These are phyloP conservation scores for Dilophus febrilis DNA, from an alignment of 2,888 invertebrate species.

Conservation along the genomic window DNA sequence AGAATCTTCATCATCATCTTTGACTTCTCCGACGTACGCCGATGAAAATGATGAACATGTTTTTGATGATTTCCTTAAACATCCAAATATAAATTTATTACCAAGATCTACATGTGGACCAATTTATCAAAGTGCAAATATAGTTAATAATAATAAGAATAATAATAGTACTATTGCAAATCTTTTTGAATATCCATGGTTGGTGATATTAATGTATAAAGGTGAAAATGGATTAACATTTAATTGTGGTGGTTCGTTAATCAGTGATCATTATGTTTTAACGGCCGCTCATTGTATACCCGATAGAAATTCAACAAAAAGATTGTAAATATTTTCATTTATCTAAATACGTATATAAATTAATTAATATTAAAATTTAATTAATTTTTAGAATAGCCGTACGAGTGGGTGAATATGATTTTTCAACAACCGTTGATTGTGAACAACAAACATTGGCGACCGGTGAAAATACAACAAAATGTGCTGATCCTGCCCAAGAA, in stretches of 20 bases:
- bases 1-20: too few species aligned
- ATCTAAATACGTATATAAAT: too few species aligned
- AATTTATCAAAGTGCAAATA: too few species aligned
- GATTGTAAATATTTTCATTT: too few species aligned
- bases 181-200: not conserved
- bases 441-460: too few species aligned
- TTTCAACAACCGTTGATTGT: conserved; percentile 13
- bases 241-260: not conserved
- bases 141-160: too few species aligned
- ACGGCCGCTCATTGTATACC: not conserved
- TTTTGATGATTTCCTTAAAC: too few species aligned
- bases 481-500: conserved; percentile 29
- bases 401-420: conserved; percentile 18
- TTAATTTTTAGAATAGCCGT: conserved; percentile 10
- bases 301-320: not conserved
- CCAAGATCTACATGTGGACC: too few species aligned
- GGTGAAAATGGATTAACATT: not conserved
- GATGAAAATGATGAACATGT: too few species aligned
- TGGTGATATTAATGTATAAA: not conserved
- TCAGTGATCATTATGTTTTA: not conserved
- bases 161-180: not conserved
- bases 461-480: conserved; percentile 15
- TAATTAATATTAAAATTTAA: not conserved
- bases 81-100: too few species aligned
- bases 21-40: too few species aligned